Conservation (phyloP, 2,113 vertebrate species). For the Mormoops blainvillei region DNA sequence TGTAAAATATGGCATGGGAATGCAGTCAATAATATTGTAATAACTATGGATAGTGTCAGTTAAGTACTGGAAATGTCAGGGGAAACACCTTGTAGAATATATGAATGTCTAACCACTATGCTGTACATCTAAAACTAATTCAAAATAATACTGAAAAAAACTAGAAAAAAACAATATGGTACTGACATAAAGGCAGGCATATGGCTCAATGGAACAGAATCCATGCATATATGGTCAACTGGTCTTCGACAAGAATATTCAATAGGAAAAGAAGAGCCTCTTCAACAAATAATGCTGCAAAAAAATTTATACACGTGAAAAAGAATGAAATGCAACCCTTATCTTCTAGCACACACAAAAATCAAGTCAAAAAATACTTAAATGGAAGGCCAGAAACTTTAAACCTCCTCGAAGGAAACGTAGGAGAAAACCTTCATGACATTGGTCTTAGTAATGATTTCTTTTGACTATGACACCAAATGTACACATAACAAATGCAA, state of each 20-base stretch:
- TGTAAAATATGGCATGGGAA: too few relatives aligned
- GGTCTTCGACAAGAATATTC: background rate
- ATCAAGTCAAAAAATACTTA: too few relatives aligned
- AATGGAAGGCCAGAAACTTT: background rate
- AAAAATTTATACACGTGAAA: background rate
- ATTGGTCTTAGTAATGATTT: background rate
- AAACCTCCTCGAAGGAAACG: background rate
- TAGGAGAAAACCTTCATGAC: background rate
- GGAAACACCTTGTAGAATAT: too few relatives aligned
- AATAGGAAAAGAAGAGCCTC: background rate
- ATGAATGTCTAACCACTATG: too few relatives aligned
- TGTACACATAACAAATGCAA: too few relatives aligned
- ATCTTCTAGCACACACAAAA: background rate
- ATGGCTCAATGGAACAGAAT: background rate
- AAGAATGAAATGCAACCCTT: background rate
- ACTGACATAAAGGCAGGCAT: background rate
- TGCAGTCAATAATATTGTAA: too few relatives aligned
- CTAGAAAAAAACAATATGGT: too few relatives aligned
- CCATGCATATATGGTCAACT: background rate
- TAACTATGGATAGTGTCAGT: too few relatives aligned
- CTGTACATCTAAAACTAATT: too few relatives aligned
- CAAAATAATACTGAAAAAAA: too few relatives aligned
- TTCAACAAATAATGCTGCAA: background rate
- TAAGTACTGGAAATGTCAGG: too few relatives aligned
- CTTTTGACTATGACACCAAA: background rate